Evolutionary conservation across 2,888 invertebrate species (phyloP).

Genomic region (Aporophyla nigra): DNA sequence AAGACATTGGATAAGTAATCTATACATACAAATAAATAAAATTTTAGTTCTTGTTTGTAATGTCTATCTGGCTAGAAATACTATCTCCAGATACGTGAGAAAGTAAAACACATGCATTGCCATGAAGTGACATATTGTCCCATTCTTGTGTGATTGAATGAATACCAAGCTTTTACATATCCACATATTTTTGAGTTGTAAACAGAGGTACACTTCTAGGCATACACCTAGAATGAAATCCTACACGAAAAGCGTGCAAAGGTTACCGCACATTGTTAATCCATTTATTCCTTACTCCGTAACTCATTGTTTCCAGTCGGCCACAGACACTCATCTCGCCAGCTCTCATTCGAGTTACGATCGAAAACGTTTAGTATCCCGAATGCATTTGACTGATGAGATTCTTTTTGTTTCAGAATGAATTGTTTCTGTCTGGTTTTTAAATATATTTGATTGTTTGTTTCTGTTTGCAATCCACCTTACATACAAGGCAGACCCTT

Average conservation of each 20-base stretch:
- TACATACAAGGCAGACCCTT: too few species aligned
- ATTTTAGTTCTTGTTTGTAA: too few species aligned
- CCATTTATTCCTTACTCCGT: slow-evolving; percentile 21
- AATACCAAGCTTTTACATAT: neutral
- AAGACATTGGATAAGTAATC: too few species aligned
- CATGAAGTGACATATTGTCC: slow-evolving; percentile 1
- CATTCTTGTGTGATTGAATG: too few species aligned
- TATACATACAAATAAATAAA: too few species aligned
- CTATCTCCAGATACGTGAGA: slow-evolving; percentile 8
- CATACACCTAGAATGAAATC: neutral
- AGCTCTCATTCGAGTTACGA: slow-evolving; percentile 28
- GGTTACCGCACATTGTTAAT: neutral
- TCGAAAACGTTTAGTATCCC: slow-evolving; percentile 43
- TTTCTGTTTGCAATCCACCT: neutral
- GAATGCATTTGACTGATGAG: slow-evolving; percentile 58
- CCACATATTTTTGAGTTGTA: neutral
- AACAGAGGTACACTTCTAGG: neutral
- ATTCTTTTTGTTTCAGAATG: slow-evolving; percentile 33
- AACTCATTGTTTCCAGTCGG: slow-evolving; percentile 5
- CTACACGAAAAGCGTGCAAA: neutral
- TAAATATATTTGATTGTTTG: slow-evolving; percentile 30
- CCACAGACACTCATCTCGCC: slow-evolving; percentile 21
- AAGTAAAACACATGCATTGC: slow-evolving; percentile 33
- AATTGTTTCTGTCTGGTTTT: slow-evolving; percentile 28
- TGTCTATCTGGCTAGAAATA: slow-evolving; percentile 27